Evolutionary conservation across 2,113 vertebrate genomes (phyloP).

Genomic region (Oreochromis aureus): DNA sequence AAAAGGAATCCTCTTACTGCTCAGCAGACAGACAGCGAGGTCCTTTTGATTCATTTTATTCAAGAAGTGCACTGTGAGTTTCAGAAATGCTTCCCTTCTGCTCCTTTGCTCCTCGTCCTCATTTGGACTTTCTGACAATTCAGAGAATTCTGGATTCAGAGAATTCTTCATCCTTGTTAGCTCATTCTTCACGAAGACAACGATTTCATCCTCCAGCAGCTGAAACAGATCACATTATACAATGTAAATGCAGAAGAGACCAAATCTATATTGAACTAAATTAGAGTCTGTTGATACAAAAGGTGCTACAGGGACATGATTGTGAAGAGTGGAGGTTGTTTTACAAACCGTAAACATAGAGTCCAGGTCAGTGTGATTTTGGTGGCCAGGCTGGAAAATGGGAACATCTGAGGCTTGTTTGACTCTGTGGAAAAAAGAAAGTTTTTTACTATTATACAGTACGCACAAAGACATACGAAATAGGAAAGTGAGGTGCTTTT

Average conservation of each 20-base stretch:
- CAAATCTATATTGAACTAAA: background rate
- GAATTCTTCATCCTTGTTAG: background rate
- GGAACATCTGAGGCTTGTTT: background rate
- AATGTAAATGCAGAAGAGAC: fast-evolving
- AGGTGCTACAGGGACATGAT: background rate
- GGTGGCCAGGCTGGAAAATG: fast-evolving
- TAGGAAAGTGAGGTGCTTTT: background rate
- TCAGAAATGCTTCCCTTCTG: background rate
- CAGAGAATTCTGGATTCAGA: background rate
- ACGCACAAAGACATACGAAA: fast-evolving
- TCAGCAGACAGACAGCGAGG: fast-evolving
- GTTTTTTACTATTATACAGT: background rate
- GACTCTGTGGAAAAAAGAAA: background rate
- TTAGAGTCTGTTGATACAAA: background rate
- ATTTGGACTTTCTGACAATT: background rate
- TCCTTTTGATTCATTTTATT: background rate
- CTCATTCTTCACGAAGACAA: background rate
- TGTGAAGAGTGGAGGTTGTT: background rate
- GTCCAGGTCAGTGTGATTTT: background rate
- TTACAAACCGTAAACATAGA: background rate
- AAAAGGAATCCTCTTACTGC: background rate
- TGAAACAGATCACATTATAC: fast-evolving
- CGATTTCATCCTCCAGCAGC: background rate
- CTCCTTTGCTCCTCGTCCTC: fast-evolving
- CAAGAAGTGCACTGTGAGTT: background rate